Evolutionary conservation across 2,113 vertebrate genomes (phyloP).

Genomic region (Hyla sarda): DNA sequence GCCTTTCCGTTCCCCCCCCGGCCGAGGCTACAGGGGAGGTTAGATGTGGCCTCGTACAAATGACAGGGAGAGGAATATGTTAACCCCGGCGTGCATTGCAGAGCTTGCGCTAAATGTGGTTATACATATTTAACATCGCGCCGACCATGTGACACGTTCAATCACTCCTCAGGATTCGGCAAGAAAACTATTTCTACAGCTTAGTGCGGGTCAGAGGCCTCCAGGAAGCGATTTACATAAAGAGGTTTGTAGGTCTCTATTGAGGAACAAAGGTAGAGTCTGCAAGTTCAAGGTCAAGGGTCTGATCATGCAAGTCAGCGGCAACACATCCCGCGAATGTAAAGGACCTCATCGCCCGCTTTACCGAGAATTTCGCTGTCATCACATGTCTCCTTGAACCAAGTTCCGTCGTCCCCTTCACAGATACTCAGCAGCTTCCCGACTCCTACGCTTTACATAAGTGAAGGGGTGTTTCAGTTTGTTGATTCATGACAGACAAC

Average conservation of each 20-base stretch:
- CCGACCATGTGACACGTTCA: slow-evolving; percentile 15
- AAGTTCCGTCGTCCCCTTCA: not conserved
- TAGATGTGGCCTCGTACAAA: slow-evolving; percentile 24
- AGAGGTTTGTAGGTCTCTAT: slow-evolving; percentile 48
- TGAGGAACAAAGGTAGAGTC: slow-evolving; percentile 25
- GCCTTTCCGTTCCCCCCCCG: not conserved
- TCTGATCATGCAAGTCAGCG: not conserved
- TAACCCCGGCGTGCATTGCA: slow-evolving; percentile 38
- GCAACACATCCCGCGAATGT: not conserved
- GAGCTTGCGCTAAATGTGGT: slow-evolving; percentile 15
- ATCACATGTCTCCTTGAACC: not conserved
- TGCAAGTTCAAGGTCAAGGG: slow-evolving; percentile 26
- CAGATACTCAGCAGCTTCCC: not conserved
- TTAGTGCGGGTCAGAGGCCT: slow-evolving; percentile 41
- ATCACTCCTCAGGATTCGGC: slow-evolving; percentile 18
- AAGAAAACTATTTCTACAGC: slow-evolving; percentile 43
- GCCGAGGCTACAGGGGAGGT: slow-evolving; percentile 3
- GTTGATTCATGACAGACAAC: too few species aligned
- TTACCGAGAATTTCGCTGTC: slow-evolving; percentile 21
- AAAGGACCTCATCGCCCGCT: not conserved
- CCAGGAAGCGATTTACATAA: slow-evolving; percentile 49
- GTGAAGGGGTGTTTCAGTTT: too few species aligned
- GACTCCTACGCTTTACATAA: not conserved
- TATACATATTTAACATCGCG: slow-evolving; percentile 54
- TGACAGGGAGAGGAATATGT: slow-evolving; percentile 49